These are phyloP conservation scores for Ctenopoma multispine DNA, from an alignment of 2,797 vertebrate genomes.

Conservation along the genomic window DNA sequence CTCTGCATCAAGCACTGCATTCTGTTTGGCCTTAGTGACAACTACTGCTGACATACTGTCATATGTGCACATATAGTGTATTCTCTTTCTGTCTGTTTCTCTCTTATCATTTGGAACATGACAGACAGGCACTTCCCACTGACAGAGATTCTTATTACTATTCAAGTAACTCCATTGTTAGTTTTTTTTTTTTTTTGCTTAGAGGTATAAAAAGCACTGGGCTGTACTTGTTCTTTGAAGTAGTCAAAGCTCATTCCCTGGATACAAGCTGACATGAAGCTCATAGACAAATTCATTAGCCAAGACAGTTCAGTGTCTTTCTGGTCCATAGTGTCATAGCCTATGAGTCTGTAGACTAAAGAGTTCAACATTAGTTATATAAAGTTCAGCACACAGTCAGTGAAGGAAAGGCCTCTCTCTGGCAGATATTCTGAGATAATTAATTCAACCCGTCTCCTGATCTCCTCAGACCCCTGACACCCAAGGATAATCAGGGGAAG, in stretches of 20 bases:
- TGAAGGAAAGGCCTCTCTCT: constrained; percentile 30
- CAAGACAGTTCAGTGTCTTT: constrained; percentile 57
- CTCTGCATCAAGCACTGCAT: constrained; percentile 28
- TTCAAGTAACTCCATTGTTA: constrained; percentile 49
- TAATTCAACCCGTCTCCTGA: constrained; percentile 61
- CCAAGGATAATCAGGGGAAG: constrained; percentile 50
- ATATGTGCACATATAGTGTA: constrained; percentile 47
- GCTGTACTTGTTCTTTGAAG: constrained; percentile 57
- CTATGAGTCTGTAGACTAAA: constrained; percentile 42
- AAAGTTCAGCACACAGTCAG: constrained; percentile 56
- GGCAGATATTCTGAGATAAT: constrained; percentile 55
- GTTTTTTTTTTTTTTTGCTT: constrained; percentile 36
- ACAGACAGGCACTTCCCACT: constrained; percentile 42
- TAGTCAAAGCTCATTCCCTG: constrained; percentile 52
- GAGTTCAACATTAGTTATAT: constrained; percentile 55
- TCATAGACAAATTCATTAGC: constrained; percentile 62
- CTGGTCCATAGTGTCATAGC: constrained; percentile 40
- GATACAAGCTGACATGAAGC: constrained; percentile 58
- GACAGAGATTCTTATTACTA: constrained; percentile 42
- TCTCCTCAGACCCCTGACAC: constrained; percentile 54
- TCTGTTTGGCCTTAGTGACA: constrained; percentile 51
- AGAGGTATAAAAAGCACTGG: constrained; percentile 23
- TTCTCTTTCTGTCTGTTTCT: constrained; percentile 45
- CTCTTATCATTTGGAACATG: constrained; percentile 53
- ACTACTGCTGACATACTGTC: constrained; percentile 64